phyloP scores from a whole-genome alignment of 2,888 invertebrate genomes.

The Drosophila sordidula region DNA sequence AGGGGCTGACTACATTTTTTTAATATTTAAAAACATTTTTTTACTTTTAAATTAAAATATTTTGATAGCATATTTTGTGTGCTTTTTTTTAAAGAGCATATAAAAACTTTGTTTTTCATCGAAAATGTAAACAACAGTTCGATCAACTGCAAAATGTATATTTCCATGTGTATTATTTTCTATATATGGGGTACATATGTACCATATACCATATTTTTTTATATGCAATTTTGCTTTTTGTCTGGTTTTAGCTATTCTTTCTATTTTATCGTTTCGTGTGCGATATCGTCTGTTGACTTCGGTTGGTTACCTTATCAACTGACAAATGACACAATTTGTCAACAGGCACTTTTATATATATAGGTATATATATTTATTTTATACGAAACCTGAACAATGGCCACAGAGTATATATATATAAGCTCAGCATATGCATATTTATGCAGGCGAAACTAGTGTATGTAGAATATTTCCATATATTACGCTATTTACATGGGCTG shows the following conservation, averaged over 20 bases:
- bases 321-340: constrained; percentile 66
- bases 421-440: constrained; percentile 4
- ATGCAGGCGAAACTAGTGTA: constrained; percentile 11
- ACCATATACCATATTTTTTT: background rate
- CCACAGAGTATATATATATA: background rate
- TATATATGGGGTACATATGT: background rate
- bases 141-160: constrained; percentile 7
- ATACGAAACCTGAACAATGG: constrained; percentile 44
- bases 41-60: too few relatives aligned
- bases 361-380: constrained; percentile 21
- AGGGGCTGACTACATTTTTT: background rate
- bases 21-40: too few relatives aligned
- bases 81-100: constrained; percentile 11
- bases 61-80: too few relatives aligned
- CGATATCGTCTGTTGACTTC: constrained; percentile 40
- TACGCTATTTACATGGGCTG: constrained; percentile 40
- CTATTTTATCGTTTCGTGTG: constrained; percentile 21
- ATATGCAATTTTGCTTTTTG: constrained; percentile 15
- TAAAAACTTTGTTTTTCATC: constrained; percentile 15
- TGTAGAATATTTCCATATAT: constrained; percentile 48
- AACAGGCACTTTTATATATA: constrained; percentile 35
- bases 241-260: constrained; percentile 4
- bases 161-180: constrained; percentile 13
- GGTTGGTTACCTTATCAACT: constrained; percentile 45
- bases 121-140: constrained; percentile 35